A percentile compares a stretch with the other conserved stretches of the same genome.
phyloP scores from a whole-genome alignment of 2,797 vertebrate genomes.

The Anguilla megastoma region DNA sequence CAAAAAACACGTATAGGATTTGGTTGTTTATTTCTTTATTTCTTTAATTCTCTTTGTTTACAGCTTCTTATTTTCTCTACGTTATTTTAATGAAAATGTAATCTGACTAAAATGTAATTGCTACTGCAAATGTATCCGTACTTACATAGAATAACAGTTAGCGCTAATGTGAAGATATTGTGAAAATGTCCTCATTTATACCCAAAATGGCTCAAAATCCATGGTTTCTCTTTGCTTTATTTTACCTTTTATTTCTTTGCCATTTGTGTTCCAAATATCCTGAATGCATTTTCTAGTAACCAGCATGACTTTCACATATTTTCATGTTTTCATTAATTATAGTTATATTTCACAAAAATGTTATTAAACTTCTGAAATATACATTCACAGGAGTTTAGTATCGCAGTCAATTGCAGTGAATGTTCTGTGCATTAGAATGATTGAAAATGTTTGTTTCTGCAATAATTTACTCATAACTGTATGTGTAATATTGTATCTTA shows the following conservation, averaged over 20 bases:
- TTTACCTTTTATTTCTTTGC: neutral
- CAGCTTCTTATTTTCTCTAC: neutral
- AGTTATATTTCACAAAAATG: neutral
- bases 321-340: neutral
- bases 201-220: slow-evolving; percentile 43
- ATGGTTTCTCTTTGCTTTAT: neutral
- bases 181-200: slow-evolving; percentile 24
- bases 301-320: neutral
- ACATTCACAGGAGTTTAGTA: neutral
- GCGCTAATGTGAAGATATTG: neutral
- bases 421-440: neutral
- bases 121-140: neutral
- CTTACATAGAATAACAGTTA: neutral
- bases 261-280: neutral
- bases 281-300: neutral
- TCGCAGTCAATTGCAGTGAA: neutral
- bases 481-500: neutral
- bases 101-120: neutral
- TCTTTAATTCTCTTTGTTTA: neutral
- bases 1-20: neutral
- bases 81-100: slow-evolving; percentile 1
- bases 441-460: neutral
- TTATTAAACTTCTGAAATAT: neutral
- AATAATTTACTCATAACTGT: neutral
- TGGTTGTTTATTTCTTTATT: neutral